These are phyloP conservation scores for Drosophila bocki DNA, from an alignment of 1,140 invertebrate genomes.

Conservation along the genomic window DNA sequence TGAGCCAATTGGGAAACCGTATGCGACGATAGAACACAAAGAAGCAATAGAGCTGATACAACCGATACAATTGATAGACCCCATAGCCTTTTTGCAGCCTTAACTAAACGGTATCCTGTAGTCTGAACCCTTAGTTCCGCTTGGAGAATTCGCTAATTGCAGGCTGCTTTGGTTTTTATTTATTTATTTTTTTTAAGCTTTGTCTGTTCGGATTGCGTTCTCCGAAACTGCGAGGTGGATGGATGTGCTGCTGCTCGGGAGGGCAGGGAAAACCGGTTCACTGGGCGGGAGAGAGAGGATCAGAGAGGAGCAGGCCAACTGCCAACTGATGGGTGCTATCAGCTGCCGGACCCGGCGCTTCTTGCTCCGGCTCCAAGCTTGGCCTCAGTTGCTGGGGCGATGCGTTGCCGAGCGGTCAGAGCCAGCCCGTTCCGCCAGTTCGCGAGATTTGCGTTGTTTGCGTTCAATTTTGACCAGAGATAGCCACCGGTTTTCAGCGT, in stretches of 20 bases:
- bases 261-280: slow-evolving; percentile 28
- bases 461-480: slow-evolving; percentile 4
- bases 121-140: background rate
- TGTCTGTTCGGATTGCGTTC: slow-evolving; percentile 9
- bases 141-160: slow-evolving; percentile 22
- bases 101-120: slow-evolving; percentile 6
- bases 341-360: slow-evolving; percentile 28
- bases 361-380: slow-evolving; percentile 16
- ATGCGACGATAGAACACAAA: background rate
- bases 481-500: slow-evolving; percentile 40
- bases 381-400: slow-evolving; percentile 36
- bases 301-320: background rate
- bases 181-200: background rate
- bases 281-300: slow-evolving; percentile 2
- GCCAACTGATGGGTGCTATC: slow-evolving; percentile 21
- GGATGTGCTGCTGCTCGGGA: slow-evolving; percentile 4
- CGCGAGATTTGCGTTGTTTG: slow-evolving; percentile 6
- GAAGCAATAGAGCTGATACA: background rate
- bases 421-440: slow-evolving; percentile 7
- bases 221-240: slow-evolving; percentile 1
- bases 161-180: slow-evolving; percentile 11
- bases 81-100: no score
- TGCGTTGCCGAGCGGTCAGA: slow-evolving; percentile 42
- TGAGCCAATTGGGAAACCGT: no score
- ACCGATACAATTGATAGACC: background rate